phyloP scores from a whole-genome alignment of 30 jellyfish, hydroid and myxozoan genomes.

The Turritopsis dohrnii region DNA sequence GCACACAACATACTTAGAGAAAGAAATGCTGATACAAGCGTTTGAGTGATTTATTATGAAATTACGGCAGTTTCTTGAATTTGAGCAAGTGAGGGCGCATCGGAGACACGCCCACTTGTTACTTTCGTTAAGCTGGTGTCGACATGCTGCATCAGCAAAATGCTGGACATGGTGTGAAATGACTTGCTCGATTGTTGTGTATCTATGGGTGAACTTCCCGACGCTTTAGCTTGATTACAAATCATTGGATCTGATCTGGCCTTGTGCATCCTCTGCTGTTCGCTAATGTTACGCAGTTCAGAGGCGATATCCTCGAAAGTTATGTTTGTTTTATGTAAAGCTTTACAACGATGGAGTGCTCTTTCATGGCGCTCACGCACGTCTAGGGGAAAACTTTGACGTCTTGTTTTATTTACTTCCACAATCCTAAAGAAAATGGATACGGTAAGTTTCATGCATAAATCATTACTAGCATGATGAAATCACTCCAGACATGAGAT shows the following conservation, averaged over 20 bases:
- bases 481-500: too few species aligned
- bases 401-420: background rate
- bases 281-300: constrained; percentile 2
- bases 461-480: too few species aligned
- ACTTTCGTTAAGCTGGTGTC: background rate
- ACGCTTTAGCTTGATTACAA: background rate
- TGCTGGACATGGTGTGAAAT: background rate
- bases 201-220: background rate
- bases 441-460: too few species aligned
- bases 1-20: too few species aligned
- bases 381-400: background rate
- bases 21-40: too few species aligned
- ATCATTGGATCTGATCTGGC: background rate
- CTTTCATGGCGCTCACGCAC: constrained; percentile 3
- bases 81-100: constrained; percentile 1
- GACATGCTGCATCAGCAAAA: background rate
- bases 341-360: constrained; percentile 26
- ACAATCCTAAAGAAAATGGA: too few species aligned
- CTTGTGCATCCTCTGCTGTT: background rate
- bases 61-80: background rate
- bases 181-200: background rate
- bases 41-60: background rate
- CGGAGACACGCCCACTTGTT: background rate
- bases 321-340: background rate
- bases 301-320: constrained; percentile 12